Evolutionary conservation across 1,140 invertebrate genomes (phyloP), one percentile per base, ranked within the genome.

Genomic region (Ceratina calcarata): DNA sequence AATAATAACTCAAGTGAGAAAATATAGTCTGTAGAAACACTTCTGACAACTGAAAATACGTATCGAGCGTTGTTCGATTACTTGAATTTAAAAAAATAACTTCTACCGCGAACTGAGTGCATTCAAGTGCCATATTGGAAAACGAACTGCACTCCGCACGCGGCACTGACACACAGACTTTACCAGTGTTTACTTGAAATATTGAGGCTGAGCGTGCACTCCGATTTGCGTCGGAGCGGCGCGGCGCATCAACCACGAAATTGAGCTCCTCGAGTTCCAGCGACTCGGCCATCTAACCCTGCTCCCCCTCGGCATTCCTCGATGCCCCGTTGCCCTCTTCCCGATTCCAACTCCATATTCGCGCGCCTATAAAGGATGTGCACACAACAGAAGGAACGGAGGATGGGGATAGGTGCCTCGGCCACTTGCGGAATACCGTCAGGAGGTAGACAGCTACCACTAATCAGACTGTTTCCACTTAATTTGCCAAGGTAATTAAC

Each of bases 391-490:
- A 67, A 68, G 32, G 57, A 53, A 45, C 18, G 16, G 15, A n/a
- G 24, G 58, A 24, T 10, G 62, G 53, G 20, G 60, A 22, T 22
- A 10, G 58, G 57, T 49, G 81, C 57, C 37, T 60, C 65, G 64
- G 68, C 85, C 78, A 81, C 81, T 84, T 86, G 75, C 72, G 78
- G 73, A 89, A 84, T 87, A 82, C 73, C 83, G 84, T 88, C 86
- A 75, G 81, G 65, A 74, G 75, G 58, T 82, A 88, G 90, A 90
- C 86, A 89, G 88, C 84, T 87, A 89, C 88, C 87, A 87, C 91
- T 92, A 93, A 93, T 92, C 91, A 91, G 89, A 79, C 88, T 86
- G 89, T 91, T 93, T 92, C 91, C 91, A 92, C 91, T 92, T 92
- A 92, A 93, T 93, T 93, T 93, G 90, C 89, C 86, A 75, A 73